Base-by-base conservation (phyloP, 1,140 invertebrate genomes). In the Leptinotarsa undecemlineata region DNA sequence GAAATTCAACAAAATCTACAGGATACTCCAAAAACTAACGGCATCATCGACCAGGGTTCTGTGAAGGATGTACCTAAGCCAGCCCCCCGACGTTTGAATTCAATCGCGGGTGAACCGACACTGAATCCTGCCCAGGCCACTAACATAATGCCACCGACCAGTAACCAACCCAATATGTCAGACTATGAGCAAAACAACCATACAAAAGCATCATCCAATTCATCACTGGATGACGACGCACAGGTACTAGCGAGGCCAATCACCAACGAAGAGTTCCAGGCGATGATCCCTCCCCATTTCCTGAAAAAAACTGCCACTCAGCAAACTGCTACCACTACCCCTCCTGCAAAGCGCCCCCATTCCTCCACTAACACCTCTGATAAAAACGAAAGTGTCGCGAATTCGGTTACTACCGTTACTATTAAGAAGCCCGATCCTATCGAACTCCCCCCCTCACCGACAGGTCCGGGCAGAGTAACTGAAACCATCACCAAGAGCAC, bases 401-500 rank as follows among this genome's bases (percentile, higher is more conserved):
- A 80, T 77, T 79, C 81, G 47, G 88, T 88, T n/a, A 88, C 89
- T 73, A 90, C 93, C 72, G 92, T 91, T 73, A 93, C 93, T 81
- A 92, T 92, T 84, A 91, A 93, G 82, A 89, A 91, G 73, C 88
- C 90, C 81, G 87, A 90, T 81, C 86, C 88, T 82, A 88, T 90
- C 80, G 89, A 90, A 81, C 92, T 96, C 81, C 95, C 94, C 76
- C 94, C 95, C 78, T 89, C 94, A 68, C 94, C 95, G 68, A 93
- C 91, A 72, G 89, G 91, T 73, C 88, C 94, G 81, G 95, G 95
- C 84, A 90, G 90, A 87, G 92, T 95, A 87, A 96, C 94, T 79
- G 95, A 97, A 89, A 94, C 92, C 85, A 94, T 96, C 88, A 96
- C 95, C 84, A 96, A 95, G 90, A 95, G 94, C 83, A 96, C 95